Evolutionary conservation across 2,797 vertebrate species (phyloP), one percentile per base, ranked within the genome.

Genomic region (Spondyliosoma cantharus): DNA sequence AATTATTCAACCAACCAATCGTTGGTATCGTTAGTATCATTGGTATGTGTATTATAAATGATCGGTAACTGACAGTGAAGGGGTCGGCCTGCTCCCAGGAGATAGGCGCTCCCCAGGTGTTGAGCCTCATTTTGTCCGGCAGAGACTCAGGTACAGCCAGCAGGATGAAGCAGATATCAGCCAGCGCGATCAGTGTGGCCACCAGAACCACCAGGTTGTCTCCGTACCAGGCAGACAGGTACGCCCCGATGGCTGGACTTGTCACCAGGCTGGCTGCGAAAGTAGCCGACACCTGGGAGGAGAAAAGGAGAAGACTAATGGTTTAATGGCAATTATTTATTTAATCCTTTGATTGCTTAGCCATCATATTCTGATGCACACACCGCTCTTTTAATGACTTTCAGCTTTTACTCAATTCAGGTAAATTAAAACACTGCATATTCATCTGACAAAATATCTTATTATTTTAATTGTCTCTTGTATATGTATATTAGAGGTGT

Each of bases 1-100:
- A 14, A 52, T 70, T 12, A 46, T 7, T 22, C 12, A 67, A 29
- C 12, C 62, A 60, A 50, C 32, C 11, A 54, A 45, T 53, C 24
- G 24, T n/a, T n/a, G n/a, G n/a, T n/a, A n/a, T n/a, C n/a, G n/a
- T n/a, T n/a, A n/a, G n/a, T n/a, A n/a, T n/a, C n/a, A n/a, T n/a
- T n/a, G n/a, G n/a, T n/a, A n/a, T n/a, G 2, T 20, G 46, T 16
- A 6, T 2, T 32, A 2, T 27, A 7, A 32, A 19, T 3, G 0
- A 64, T 5, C 43, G 43, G n/a, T 49, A 59, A 90, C 91, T 96
- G 94, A 98, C 97, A 67, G 94, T 90, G 79, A 98, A 98, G 53
- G 97, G 97, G 80, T 98, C 97, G 2, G 97, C 97, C 92, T 97
- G 96, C 71, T 97, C 95, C 97, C 97, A 99, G 13, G 96, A 96